Conservation (phyloP, 2,888 invertebrate genomes). For the Euproctis similis region DNA sequence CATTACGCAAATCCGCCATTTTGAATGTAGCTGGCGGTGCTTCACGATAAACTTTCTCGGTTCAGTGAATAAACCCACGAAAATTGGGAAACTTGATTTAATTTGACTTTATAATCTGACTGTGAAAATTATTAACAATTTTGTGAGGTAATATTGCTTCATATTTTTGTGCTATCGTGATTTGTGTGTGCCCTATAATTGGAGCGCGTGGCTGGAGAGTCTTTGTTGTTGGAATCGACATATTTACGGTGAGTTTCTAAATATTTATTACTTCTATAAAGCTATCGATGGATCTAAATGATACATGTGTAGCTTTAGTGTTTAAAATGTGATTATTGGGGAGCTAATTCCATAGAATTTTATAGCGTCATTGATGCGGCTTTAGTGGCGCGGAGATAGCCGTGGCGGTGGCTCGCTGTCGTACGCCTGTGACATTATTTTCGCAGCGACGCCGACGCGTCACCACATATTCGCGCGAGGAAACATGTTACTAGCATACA, state of each 20-base stretch:
- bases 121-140: constrained; percentile 49
- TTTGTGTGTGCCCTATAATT: constrained; percentile 71
- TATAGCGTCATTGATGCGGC: constrained; percentile 58
- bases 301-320: constrained; percentile 6
- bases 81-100: constrained; percentile 58
- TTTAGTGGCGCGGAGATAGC: constrained; percentile 42
- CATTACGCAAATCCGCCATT: constrained; percentile 75
- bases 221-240: constrained; percentile 74
- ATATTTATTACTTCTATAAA: constrained; percentile 29
- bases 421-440: constrained; percentile 54
- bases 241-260: constrained; percentile 64
- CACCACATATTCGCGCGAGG: constrained; percentile 51
- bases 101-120: constrained; percentile 47
- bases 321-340: constrained; percentile 10
- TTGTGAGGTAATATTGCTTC: constrained; percentile 50
- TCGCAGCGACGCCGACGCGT: constrained; percentile 59
- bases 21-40: constrained; percentile 76
- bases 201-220: constrained; percentile 75
- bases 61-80: constrained; percentile 62
- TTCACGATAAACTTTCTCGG: constrained; percentile 64
- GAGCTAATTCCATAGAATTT: constrained; percentile 33
- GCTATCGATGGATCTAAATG: constrained; percentile 10
- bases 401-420: constrained; percentile 45
- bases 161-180: constrained; percentile 67
- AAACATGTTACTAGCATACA: constrained; percentile 46